phyloP scores from a whole-genome alignment of 30 jellyfish, hydroid and myxozoan genomes.

The Turritopsis dohrnii region DNA sequence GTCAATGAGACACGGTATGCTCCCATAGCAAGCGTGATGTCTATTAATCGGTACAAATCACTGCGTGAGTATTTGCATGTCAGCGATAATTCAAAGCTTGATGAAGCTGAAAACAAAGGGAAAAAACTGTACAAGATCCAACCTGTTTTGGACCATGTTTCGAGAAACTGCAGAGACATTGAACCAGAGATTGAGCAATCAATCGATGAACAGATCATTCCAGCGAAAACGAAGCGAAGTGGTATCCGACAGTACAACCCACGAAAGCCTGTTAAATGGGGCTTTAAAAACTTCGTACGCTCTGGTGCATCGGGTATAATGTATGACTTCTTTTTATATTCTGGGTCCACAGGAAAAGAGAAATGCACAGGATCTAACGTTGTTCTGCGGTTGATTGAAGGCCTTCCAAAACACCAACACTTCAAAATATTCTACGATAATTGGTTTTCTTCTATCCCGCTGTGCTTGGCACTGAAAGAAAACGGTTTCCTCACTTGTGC shows the following conservation, averaged over 20 bases:
- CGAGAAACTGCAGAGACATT: slow-evolving; percentile 24
- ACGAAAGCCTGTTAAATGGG: slow-evolving; percentile 50
- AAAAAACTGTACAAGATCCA: slow-evolving; percentile 45
- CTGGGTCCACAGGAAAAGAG: neutral
- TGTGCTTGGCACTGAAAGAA: slow-evolving; percentile 10
- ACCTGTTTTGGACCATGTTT: slow-evolving; percentile 34
- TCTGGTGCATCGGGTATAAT: slow-evolving; percentile 60
- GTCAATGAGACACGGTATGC: slow-evolving; percentile 4
- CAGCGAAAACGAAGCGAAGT: too few species aligned
- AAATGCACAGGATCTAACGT: slow-evolving; percentile 4
- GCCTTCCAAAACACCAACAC: slow-evolving; percentile 6
- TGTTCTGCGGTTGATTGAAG: slow-evolving; percentile 5
- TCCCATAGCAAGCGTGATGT: slow-evolving; percentile 5
- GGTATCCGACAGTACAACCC: too few species aligned
- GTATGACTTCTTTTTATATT: too few species aligned
- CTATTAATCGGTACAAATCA: slow-evolving; percentile 22
- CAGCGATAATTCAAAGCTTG: slow-evolving; percentile 9
- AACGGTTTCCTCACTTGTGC: neutral
- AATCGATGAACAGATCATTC: slow-evolving; percentile 53
- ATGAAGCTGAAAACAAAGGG: too few species aligned
- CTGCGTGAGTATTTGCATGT: slow-evolving; percentile 23
- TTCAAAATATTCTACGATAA: slow-evolving; percentile 7
- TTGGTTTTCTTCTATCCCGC: slow-evolving; percentile 19
- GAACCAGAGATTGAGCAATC: slow-evolving; percentile 55
- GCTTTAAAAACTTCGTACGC: slow-evolving; percentile 43